Conservation (phyloP, 2,113 vertebrate genomes). For the Tiliqua scincoides region DNA sequence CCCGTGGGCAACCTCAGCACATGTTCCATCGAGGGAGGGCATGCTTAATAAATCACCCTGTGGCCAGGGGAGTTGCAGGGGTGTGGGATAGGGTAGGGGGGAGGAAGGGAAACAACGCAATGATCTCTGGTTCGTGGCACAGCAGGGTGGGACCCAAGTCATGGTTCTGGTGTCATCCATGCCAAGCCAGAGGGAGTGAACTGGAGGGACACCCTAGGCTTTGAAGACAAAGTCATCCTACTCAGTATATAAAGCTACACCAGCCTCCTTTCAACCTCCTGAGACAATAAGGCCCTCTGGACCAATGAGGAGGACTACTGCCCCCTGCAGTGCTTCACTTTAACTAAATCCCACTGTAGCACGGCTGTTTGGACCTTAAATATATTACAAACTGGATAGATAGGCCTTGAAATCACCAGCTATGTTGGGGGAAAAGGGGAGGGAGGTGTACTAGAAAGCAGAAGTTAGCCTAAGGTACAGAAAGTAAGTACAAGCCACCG, state of each 20-base stretch:
- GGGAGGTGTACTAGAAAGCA: not conserved
- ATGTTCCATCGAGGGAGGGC: conserved; percentile 69
- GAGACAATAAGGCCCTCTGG: not conserved
- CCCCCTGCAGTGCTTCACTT: not conserved
- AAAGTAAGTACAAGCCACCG: not conserved
- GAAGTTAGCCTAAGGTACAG: not conserved
- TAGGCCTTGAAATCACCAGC: not conserved
- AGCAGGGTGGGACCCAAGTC: conserved; percentile 20
- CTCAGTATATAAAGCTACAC: conserved; percentile 1
- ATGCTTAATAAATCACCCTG: conserved; percentile 71
- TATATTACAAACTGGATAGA: not conserved
- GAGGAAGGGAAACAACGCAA: conserved; percentile 10
- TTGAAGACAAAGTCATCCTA: not conserved
- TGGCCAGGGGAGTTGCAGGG: conserved; percentile 52
- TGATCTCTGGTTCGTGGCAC: conserved; percentile 14
- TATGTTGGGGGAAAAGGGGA: not conserved
- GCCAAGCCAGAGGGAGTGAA: conserved; percentile 34
- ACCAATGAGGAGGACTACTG: not conserved
- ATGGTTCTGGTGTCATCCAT: conserved; percentile 6
- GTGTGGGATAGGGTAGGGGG: conserved; percentile 27
- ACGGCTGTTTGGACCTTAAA: not conserved
- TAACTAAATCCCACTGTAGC: not conserved
- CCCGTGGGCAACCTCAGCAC: conserved; percentile 74
- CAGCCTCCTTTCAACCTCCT: not conserved
- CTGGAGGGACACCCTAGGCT: conserved; percentile 10